These are phyloP conservation scores for Champsocephalus gunnari DNA, from an alignment of 2,797 vertebrate genomes.

Conservation along the genomic window DNA sequence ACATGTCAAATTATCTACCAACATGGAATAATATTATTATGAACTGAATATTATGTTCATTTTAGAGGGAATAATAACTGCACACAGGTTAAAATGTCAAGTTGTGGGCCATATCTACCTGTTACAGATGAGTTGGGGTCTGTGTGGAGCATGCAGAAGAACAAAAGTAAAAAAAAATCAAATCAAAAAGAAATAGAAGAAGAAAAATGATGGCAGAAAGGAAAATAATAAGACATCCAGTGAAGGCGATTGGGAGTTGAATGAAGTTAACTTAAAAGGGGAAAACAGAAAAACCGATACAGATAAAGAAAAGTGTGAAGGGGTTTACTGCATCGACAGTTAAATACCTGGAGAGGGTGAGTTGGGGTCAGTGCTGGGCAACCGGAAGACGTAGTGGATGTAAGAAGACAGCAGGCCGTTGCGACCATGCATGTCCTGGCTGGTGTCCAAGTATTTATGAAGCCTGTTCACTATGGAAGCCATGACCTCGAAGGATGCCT, in stretches of 20 bases:
- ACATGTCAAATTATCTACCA: slow-evolving; percentile 10
- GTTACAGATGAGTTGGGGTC: slow-evolving; percentile 88
- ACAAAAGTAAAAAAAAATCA: slow-evolving; percentile 71
- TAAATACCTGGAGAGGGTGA: slow-evolving; percentile 93
- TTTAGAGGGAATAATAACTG: slow-evolving; percentile 6
- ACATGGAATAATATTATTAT: slow-evolving; percentile 2
- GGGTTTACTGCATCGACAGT: background rate
- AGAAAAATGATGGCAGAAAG: slow-evolving; percentile 66
- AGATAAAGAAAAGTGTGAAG: slow-evolving; percentile 24
- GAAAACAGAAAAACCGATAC: slow-evolving; percentile 36
- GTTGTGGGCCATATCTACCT: slow-evolving; percentile 82
- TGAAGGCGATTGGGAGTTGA: slow-evolving; percentile 32
- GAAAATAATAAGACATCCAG: slow-evolving; percentile 37
- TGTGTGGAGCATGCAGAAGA: slow-evolving; percentile 88
- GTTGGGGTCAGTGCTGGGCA: slow-evolving; percentile 95
- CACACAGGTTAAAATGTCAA: slow-evolving; percentile 31
- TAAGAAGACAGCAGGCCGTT: slow-evolving; percentile 96
- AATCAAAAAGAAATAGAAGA: slow-evolving; percentile 65
- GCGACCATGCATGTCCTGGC: slow-evolving; percentile 96
- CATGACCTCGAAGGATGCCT: slow-evolving; percentile 98
- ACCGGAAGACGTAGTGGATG: slow-evolving; percentile 96
- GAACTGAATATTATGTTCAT: background rate
- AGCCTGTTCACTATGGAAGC: slow-evolving; percentile 97
- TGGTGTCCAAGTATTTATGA: slow-evolving; percentile 96
- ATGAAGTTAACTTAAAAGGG: slow-evolving; percentile 59